Evolutionary conservation across 2,888 invertebrate genomes (phyloP).

Genomic region (Agonopterix alstromeriana): DNA sequence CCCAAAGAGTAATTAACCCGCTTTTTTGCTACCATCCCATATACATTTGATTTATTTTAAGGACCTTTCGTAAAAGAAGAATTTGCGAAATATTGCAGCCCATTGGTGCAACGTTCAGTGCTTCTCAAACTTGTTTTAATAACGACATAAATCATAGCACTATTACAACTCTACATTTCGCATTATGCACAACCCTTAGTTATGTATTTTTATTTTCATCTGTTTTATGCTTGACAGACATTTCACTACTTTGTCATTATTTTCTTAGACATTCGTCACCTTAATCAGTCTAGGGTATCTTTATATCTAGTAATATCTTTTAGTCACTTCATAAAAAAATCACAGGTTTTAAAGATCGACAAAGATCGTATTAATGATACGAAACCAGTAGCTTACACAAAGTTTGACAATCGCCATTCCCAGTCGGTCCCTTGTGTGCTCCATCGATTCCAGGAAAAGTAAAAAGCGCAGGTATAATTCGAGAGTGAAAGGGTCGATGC

Average conservation of each 20-base stretch:
- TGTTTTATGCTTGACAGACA: too few relatives aligned
- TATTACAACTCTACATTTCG: too few relatives aligned
- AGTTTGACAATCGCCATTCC: slow-evolving; percentile 44
- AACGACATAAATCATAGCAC: too few relatives aligned
- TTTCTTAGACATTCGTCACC: too few relatives aligned
- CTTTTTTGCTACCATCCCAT: slow-evolving; percentile 67
- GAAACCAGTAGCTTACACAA: slow-evolving; percentile 5
- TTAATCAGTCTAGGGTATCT: too few relatives aligned
- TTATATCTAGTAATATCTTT: too few relatives aligned
- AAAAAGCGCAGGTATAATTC: slow-evolving; percentile 72
- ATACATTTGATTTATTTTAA: slow-evolving; percentile 73
- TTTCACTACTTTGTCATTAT: too few relatives aligned
- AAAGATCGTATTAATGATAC: too few relatives aligned
- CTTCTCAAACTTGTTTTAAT: slow-evolving; percentile 34
- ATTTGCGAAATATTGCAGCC: slow-evolving; percentile 71
- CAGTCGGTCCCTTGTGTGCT: slow-evolving; percentile 28
- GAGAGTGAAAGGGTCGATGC: slow-evolving; percentile 77
- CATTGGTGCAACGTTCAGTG: slow-evolving; percentile 39
- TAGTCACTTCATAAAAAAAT: too few relatives aligned
- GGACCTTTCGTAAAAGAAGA: slow-evolving; percentile 66
- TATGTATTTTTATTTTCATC: too few relatives aligned
- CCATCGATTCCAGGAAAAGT: slow-evolving; percentile 54
- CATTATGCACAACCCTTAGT: too few relatives aligned
- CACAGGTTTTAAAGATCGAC: too few relatives aligned
- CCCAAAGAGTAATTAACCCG: slow-evolving; percentile 67